Conservation (phyloP, 2,888 invertebrate species). For the Ophion obscuratus region DNA sequence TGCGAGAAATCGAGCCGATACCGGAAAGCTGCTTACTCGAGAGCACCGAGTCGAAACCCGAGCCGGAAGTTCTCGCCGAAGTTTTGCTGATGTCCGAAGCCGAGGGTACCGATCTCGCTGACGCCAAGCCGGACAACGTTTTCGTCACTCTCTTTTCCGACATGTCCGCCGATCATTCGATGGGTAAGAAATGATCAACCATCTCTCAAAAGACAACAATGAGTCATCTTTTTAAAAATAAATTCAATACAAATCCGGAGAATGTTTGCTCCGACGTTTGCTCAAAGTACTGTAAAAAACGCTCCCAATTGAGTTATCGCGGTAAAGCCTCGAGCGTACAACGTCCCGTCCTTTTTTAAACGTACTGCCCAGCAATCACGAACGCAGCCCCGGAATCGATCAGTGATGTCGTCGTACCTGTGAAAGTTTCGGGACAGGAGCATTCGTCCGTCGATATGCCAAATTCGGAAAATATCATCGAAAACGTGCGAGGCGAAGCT, state of each 20-base stretch:
- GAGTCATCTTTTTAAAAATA: too few species aligned
- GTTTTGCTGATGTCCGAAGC: conserved; percentile 72
- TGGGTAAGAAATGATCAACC: conserved; percentile 45
- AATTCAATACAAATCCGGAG: too few species aligned
- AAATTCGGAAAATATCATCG: conserved; percentile 60
- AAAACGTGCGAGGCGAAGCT: conserved; percentile 49
- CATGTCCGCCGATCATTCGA: conserved; percentile 56
- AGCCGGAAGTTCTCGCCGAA: conserved; percentile 72
- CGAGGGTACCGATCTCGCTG: conserved; percentile 68
- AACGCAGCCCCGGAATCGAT: conserved; percentile 61
- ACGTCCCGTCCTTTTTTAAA: not conserved
- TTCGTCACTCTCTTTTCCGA: conserved; percentile 70
- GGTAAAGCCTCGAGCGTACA: too few species aligned
- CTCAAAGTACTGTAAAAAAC: too few species aligned
- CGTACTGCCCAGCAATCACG: conserved; percentile 53
- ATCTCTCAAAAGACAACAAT: not conserved
- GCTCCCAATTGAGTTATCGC: too few species aligned
- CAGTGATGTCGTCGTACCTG: conserved; percentile 65
- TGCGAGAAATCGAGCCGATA: conserved; percentile 68
- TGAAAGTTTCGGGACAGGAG: conserved; percentile 48
- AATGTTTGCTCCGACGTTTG: too few species aligned
- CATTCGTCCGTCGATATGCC: conserved; percentile 61
- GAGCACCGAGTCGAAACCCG: conserved; percentile 67
- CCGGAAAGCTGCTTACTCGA: conserved; percentile 68
- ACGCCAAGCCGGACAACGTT: conserved; percentile 65